phyloP scores from a whole-genome alignment of 2,113 vertebrate species.

The Leptocoma aspasia region DNA sequence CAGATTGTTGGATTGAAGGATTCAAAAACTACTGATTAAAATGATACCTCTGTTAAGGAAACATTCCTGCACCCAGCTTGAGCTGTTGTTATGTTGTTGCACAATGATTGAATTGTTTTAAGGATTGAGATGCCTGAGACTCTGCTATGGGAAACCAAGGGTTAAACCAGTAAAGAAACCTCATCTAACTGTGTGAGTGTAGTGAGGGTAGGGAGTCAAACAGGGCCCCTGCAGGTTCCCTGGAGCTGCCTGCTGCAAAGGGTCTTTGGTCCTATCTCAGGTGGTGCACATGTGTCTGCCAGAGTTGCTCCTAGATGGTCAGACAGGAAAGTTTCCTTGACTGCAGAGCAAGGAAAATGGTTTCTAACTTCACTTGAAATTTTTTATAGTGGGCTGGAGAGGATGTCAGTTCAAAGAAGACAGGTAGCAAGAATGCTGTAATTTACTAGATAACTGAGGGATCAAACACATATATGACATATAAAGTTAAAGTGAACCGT shows the following conservation, averaged over 20 bases:
- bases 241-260: neutral
- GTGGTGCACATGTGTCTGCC: neutral
- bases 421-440: neutral
- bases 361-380: neutral
- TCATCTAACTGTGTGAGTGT: neutral
- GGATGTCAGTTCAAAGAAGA: neutral
- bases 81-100: neutral
- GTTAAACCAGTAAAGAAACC: neutral
- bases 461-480: neutral
- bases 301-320: neutral
- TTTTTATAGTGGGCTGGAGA: neutral
- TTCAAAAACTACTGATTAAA: neutral
- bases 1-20: neutral
- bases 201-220: neutral
- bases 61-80: neutral
- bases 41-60: neutral
- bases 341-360: neutral
- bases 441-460: neutral
- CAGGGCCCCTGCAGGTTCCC: neutral
- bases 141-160: neutral
- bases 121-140: neutral
- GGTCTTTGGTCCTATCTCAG: neutral
- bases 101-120: neutral
- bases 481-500: neutral
- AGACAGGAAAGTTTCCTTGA: neutral